Evolutionary conservation across 2,797 vertebrate genomes (phyloP), one percentile per base, ranked within the genome.

Genomic region (Hirundo rustica): DNA sequence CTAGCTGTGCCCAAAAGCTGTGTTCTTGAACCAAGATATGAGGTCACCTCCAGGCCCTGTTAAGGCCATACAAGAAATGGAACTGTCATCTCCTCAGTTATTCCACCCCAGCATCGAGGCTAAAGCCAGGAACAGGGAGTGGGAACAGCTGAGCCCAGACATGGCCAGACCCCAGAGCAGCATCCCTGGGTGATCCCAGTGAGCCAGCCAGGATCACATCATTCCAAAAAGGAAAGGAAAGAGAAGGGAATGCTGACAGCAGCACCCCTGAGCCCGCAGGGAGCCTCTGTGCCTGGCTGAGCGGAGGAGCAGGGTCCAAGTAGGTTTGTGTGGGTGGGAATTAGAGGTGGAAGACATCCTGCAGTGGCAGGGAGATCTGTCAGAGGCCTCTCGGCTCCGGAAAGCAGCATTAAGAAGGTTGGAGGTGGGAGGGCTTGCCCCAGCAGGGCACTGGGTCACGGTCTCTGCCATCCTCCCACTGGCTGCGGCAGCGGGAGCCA

Each of bases 211-310:
- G 64, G 60, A 23, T 3, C 11, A 27, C 27, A 11, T 9, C 27
- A 34, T 10, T 14, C 57, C 53, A 40, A 13, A 19, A 1, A 21
- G 30, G 29, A 29, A 16, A 40, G 44, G 53, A 18, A 20, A 54
- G 0, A 32, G 9, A 1, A 36, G 19, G 7, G 5, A 11, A 22
- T 44, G 45, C 19, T 34, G 32, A 21, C 38, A 75, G 66, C 54
- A 65, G 47, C 58, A 32, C 6, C 38, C 8, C 10, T 0, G 0
- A 58, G 48, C 48, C 53, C 0, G 0, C 71, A 21, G 25, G 47
- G 36, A 92, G 32, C 27, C 40, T 76, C 76, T 6, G 12, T 7
- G 44, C 14, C 5, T 0, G 1, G 77, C 67, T 85, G 79, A 66
- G 64, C 2, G 1, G 36, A 82, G 55, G 60, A 79, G 29, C 18